Base-by-base conservation (phyloP, 2,113 vertebrate species). In the Gymnocephalus cernua region DNA sequence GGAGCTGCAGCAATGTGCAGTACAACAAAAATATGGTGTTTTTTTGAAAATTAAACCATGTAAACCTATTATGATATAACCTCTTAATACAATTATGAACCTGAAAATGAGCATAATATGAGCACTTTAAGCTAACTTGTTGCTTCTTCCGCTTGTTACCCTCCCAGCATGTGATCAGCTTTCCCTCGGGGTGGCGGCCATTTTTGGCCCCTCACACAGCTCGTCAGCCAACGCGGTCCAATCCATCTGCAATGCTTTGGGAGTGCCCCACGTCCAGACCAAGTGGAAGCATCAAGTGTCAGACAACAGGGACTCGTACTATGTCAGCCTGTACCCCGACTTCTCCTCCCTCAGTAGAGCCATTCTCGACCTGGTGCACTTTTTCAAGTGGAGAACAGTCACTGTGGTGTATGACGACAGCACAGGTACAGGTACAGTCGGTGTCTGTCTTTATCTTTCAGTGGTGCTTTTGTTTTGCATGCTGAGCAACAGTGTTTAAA, bases 271-370 rank as follows among this genome's bases (percentile, higher is more conserved):
- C 85, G 96, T 99, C 85, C 98, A 99, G 95, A 99, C 98, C 53
- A 96, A 97, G 85, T 99, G 98, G 98, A 99, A 99, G 90, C 98
- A 99, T 88, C 98, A 99, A 86, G 97, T 99, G 88, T 98, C 97
- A 4, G 98, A 99, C 95, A 99, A 98, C 96, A 96, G 97, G 86
- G 98, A 99, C 86, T 98, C 97, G 35, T 99, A 97, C 95, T 99
- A 98, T 71, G 97, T 98, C 95, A 99, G 98, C 89, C 96, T 99
- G 71, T 99, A 96, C 79, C 98, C 98, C 1, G 98, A 99, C 92
- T 99, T 99, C 94, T 98, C 96, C 53, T 99, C 98, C 6, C 97
- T 99, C 89, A 99, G 98, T 80, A 96, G 97, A 74, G 98, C 98
- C 93, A 98, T 99, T 88, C 95, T 99, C 73, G 98, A 99, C 95